Evolutionary conservation across 2,888 invertebrate species (phyloP), one percentile per base, ranked within the genome.

Genomic region (Mechanitis mazaeus): DNA sequence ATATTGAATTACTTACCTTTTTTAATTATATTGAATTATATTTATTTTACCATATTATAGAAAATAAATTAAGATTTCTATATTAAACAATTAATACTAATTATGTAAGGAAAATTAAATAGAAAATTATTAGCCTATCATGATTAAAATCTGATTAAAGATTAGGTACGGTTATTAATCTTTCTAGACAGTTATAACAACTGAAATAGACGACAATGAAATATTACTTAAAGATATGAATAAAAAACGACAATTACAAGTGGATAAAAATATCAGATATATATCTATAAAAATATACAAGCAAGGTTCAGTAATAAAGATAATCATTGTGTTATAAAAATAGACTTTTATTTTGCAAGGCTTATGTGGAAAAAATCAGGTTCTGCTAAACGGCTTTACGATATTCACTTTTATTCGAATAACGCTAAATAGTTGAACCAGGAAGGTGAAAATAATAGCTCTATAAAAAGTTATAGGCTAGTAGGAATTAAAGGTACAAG

Each of bases 1-100:
- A 20, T 20, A 20, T 20, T 20, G n/a, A n/a, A n/a, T n/a, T n/a
- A 81, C 82, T 82, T 83, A 79, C 81, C 83, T 83, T 83, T 79
- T 76, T 80, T 80, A 83, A 80, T 83, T 80, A 77, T 78, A 83
- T 84, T 83, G 81, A 79, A 79, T 85, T 84, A 81, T 75, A 72
- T 77, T 77, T 77, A 78, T 75, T 72, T 76, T 72, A 68, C 1
- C 42, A 9, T 11, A 42, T 42, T 78, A 75, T 75, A 75, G 74
- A 74, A 72, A 79, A 75, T 20, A 50, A 57, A 61, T 4, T 20
- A 20, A 20, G 20, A 20, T 20, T 20, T 7, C 53, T 59, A n/a
- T 20, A 20, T 20, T 20, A 46, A 46, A 33, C 33, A 28, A 33
- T 42, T 38, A 5, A 11, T 20, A 55, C 11, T 45, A 20, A 11